Conservation (phyloP, 35 echinoderm and acorn worm species). For the Nesometra sesokonis region DNA sequence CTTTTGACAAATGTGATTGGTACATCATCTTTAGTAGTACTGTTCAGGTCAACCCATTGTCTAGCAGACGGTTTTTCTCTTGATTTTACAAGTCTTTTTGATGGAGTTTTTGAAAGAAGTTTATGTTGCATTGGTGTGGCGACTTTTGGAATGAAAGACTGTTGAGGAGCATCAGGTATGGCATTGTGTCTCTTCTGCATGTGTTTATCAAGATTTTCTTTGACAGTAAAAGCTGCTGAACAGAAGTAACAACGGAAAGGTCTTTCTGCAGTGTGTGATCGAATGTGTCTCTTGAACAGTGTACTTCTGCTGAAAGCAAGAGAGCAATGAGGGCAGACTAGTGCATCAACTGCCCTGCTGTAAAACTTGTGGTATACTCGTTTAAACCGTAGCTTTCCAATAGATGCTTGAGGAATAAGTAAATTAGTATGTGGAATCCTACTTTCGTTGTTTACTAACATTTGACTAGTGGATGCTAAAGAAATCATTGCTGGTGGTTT, state of each 20-base stretch:
- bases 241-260: slow-evolving; percentile 79
- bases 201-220: slow-evolving; percentile 78
- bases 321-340: slow-evolving; percentile 79
- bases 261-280: slow-evolving; percentile 74
- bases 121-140: slow-evolving; percentile 85
- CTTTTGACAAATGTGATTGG: neutral
- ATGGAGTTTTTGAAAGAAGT: slow-evolving; percentile 16
- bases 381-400: slow-evolving; percentile 52
- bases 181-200: slow-evolving; percentile 60
- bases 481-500: neutral
- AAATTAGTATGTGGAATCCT: neutral
- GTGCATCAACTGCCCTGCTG: slow-evolving; percentile 45
- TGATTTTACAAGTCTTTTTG: neutral
- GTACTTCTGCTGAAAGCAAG: slow-evolving; percentile 54
- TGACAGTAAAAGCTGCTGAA: slow-evolving; percentile 72
- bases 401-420: neutral
- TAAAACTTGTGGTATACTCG: slow-evolving; percentile 76
- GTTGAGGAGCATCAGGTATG: slow-evolving; percentile 11
- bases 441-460: neutral
- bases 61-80: neutral
- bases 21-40: neutral
- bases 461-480: neutral
- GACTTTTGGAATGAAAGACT: slow-evolving; percentile 67
- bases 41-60: neutral
- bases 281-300: slow-evolving; percentile 68